Evolutionary conservation across 2,113 vertebrate species (phyloP).

Genomic region (Pipra filicauda): DNA sequence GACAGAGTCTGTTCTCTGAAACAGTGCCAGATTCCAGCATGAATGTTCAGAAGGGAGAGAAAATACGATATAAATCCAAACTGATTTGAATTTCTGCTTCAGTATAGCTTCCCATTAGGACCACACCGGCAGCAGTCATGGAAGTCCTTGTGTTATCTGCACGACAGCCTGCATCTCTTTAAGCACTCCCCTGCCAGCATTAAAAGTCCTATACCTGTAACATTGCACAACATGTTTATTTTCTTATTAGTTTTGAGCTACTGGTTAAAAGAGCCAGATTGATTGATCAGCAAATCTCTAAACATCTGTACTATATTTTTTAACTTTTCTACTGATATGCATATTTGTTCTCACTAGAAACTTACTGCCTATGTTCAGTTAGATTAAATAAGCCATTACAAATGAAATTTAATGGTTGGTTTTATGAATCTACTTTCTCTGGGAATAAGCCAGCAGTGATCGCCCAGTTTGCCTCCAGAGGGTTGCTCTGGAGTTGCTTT

Average conservation of each 20-base stretch:
- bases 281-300: background rate
- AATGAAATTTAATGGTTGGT: background rate
- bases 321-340: background rate
- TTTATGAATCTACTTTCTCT: background rate
- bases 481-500: background rate
- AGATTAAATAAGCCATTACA: background rate
- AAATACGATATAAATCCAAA: conserved; percentile 45
- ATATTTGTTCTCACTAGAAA: background rate
- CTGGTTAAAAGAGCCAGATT: background rate
- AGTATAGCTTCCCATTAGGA: conserved; percentile 28
- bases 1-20: background rate
- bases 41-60: conserved; percentile 22
- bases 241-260: background rate
- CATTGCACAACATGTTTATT: background rate
- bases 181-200: background rate
- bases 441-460: background rate
- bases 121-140: background rate
- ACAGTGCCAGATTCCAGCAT: background rate
- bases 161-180: background rate
- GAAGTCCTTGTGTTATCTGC: background rate
- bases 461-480: background rate
- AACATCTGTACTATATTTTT: background rate
- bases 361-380: background rate
- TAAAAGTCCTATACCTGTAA: background rate
- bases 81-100: conserved; percentile 51